Percentiles rank a stretch among this genome's conserved stretches.
Conservation (phyloP, 2,113 vertebrate genomes). For the Natator depressus region DNA sequence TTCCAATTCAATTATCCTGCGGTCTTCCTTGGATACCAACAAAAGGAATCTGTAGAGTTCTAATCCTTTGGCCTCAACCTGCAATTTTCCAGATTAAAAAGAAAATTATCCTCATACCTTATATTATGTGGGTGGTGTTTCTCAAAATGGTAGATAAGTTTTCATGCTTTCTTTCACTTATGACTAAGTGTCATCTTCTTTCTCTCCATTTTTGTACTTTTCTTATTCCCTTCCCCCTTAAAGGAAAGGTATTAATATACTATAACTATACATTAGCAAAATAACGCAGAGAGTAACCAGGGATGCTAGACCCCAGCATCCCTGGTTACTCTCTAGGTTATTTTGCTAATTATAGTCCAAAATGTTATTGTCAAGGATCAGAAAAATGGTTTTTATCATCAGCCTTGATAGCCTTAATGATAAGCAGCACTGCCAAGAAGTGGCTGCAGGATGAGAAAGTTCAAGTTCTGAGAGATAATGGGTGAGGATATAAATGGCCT, state of each 20-base stretch:
- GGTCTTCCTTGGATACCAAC: background rate
- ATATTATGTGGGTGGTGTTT: background rate
- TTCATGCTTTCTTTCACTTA: background rate
- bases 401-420: constrained; percentile 23
- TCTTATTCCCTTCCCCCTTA: background rate
- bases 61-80: background rate
- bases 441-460: constrained; percentile 39
- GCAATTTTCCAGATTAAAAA: background rate
- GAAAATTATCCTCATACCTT: background rate
- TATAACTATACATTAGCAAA: background rate
- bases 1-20: background rate
- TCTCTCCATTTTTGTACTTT: background rate
- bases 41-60: background rate
- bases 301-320: background rate
- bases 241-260: background rate
- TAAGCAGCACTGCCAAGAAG: background rate
- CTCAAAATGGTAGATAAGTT: background rate
- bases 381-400: background rate
- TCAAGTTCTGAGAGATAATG: constrained; percentile 58
- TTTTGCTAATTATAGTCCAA: background rate
- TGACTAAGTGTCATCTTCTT: background rate
- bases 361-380: background rate
- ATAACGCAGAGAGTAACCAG: no score
- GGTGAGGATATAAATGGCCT: constrained; percentile 56
- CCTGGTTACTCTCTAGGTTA: background rate